These are phyloP conservation scores for Dasypus novemcinctus DNA, from an alignment of 2,113 vertebrate genomes.

Conservation along the genomic window DNA sequence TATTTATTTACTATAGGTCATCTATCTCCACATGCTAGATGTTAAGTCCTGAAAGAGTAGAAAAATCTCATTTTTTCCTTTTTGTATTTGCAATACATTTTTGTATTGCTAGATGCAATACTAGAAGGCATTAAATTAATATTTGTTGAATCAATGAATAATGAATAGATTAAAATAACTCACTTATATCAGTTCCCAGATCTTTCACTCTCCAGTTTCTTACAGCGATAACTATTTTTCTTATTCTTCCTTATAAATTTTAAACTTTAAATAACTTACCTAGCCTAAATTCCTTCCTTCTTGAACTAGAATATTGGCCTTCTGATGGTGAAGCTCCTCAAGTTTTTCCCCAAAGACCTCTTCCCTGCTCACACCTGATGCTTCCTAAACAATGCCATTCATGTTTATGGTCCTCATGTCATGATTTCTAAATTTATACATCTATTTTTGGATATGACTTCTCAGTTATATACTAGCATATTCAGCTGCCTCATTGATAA, in stretches of 20 bases:
- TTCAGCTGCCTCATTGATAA: neutral
- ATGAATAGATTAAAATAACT: neutral
- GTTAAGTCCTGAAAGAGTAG: neutral
- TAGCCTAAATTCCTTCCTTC: neutral
- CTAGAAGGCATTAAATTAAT: neutral
- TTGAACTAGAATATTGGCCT: neutral
- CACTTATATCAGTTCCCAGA: neutral
- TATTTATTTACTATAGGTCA: neutral
- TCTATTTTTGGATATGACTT: neutral
- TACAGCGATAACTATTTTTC: neutral
- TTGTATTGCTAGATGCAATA: too few species aligned
- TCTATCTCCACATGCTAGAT: neutral
- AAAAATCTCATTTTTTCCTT: neutral
- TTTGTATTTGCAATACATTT: neutral
- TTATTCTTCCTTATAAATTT: neutral
- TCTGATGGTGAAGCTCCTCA: neutral
- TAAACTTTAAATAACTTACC: neutral
- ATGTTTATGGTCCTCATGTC: neutral
- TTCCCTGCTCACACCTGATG: neutral
- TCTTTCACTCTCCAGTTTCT: neutral
- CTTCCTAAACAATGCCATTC: neutral
- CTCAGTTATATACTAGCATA: neutral
- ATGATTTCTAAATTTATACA: neutral
- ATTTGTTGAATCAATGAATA: neutral
- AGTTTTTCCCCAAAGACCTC: neutral